phyloP scores from a whole-genome alignment of 2,797 vertebrate genomes.

The Aldrovandia affinis region DNA sequence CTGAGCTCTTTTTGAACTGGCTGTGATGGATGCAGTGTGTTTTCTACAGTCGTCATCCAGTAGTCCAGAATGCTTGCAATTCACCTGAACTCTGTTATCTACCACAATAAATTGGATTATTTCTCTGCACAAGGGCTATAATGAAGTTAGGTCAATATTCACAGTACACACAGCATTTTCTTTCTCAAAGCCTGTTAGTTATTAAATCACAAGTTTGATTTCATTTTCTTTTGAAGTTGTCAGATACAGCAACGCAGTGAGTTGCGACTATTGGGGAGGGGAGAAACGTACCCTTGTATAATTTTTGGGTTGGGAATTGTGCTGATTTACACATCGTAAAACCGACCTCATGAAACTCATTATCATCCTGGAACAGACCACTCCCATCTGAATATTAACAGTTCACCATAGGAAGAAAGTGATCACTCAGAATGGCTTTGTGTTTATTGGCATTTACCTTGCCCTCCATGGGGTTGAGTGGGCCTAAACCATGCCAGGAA shows the following conservation, averaged over 20 bases:
- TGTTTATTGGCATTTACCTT: no score
- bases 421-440: no score
- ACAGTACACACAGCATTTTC: not conserved
- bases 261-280: not conserved
- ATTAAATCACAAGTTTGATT: not conserved
- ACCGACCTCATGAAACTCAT: no score
- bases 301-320: no score
- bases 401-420: no score
- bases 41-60: not conserved
- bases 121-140: not conserved
- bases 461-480: no score
- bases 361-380: no score
- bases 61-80: not conserved
- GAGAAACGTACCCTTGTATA: no score
- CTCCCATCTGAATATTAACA: no score
- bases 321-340: no score
- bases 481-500: no score
- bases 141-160: not conserved
- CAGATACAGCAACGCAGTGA: not conserved
- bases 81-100: not conserved
- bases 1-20: not conserved
- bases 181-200: not conserved
- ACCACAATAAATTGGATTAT: not conserved
- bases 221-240: not conserved
- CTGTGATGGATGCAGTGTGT: not conserved